Conservation (phyloP, 2,113 vertebrate genomes). For the Pedetes capensis region DNA sequence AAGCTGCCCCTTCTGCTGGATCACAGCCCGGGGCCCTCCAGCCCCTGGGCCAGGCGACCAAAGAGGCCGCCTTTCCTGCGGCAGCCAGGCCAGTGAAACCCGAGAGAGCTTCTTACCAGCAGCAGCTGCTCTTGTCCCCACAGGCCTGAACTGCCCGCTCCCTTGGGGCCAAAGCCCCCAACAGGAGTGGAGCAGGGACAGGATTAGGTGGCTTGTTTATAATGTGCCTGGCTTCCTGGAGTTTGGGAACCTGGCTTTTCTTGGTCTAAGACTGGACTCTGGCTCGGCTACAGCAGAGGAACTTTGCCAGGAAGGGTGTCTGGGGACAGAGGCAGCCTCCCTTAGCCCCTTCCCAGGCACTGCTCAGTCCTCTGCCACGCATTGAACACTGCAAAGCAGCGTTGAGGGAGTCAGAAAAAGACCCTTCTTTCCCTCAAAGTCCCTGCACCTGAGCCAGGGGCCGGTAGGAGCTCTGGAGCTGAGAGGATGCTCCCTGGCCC, state of each 20-base stretch:
- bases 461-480: background rate
- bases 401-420: background rate
- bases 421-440: background rate
- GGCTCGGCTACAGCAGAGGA: background rate
- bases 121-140: slow-evolving; percentile 65
- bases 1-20: background rate
- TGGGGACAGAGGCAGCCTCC: slow-evolving; percentile 13
- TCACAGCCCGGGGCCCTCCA: background rate
- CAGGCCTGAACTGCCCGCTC: slow-evolving; percentile 52
- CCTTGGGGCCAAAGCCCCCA: slow-evolving; percentile 49
- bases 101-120: slow-evolving; percentile 43
- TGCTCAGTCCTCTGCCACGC: background rate
- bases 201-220: slow-evolving; percentile 63
- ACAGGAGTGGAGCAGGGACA: background rate
- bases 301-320: slow-evolving; percentile 10
- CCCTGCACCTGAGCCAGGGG: background rate
- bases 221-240: slow-evolving; percentile 31
- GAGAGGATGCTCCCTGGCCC: background rate
- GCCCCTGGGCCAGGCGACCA: background rate
- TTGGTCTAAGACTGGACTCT: background rate
- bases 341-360: background rate
- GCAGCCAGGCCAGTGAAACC: slow-evolving; percentile 31
- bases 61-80: background rate
- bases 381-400: background rate
- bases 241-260: slow-evolving; percentile 46